Percentiles rank a stretch among this genome's conserved stretches.
Conservation (phyloP, 2,888 invertebrate species). For the Lucinisca nassula region DNA sequence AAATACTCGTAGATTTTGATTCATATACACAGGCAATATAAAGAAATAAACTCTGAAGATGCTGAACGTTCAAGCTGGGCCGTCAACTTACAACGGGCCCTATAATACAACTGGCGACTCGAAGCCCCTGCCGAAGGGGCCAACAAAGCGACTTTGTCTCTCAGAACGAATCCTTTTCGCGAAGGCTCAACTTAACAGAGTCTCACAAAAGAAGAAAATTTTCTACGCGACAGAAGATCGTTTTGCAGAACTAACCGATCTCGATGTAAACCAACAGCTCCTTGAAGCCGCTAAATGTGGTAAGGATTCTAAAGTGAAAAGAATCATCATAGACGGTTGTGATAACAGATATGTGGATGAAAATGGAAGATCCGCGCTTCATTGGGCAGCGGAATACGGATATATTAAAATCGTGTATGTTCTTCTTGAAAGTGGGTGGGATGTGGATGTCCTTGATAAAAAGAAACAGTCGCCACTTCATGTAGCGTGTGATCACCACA, state of each 20-base stretch:
- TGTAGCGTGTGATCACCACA: conserved; percentile 81
- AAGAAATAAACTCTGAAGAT: too few species aligned
- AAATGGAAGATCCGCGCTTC: conserved; percentile 78
- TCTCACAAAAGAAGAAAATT: conserved; percentile 63
- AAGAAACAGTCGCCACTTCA: conserved; percentile 81
- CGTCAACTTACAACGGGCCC: background rate
- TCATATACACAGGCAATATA: too few species aligned
- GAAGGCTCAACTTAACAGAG: conserved; percentile 61
- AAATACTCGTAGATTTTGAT: background rate
- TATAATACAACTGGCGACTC: background rate
- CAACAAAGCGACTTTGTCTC: conserved; percentile 61
- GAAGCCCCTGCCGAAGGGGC: conserved; percentile 37
- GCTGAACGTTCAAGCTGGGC: conserved; percentile 17
- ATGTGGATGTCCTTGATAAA: conserved; percentile 76
- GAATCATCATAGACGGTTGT: conserved; percentile 66
- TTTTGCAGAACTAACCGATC: conserved; percentile 68
- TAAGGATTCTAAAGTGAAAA: conserved; percentile 75
- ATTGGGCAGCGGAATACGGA: conserved; percentile 83
- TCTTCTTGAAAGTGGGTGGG: conserved; percentile 76
- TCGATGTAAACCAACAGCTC: conserved; percentile 72
- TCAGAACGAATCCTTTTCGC: conserved; percentile 66
- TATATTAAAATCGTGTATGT: conserved; percentile 75
- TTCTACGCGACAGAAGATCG: conserved; percentile 57
- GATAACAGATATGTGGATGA: conserved; percentile 68
- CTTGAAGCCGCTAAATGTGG: conserved; percentile 80